phyloP scores from a whole-genome alignment of 2,113 vertebrate species.

The Myodes glareolus region DNA sequence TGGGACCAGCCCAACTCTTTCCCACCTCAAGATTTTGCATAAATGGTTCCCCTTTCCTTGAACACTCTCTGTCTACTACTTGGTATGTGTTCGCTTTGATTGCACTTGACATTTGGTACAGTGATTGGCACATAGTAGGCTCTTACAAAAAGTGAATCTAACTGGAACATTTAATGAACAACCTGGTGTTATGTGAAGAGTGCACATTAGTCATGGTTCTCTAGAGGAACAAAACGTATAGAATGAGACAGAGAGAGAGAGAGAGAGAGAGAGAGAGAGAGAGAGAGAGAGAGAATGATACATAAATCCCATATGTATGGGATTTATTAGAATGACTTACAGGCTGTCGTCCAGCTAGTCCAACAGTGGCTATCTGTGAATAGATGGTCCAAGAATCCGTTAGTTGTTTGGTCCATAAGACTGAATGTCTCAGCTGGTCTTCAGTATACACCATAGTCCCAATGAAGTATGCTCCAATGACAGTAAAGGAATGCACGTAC shows the following conservation, averaged over 20 bases:
- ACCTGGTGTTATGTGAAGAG: background rate
- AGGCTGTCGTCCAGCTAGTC: background rate
- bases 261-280: background rate
- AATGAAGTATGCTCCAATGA: background rate
- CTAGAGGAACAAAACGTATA: background rate
- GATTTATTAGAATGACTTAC: background rate
- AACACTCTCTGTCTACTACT: background rate
- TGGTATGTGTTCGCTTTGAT: conserved; percentile 14
- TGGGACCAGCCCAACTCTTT: conserved; percentile 40
- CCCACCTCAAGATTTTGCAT: conserved; percentile 35
- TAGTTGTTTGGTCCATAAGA: background rate
- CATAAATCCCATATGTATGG: background rate
- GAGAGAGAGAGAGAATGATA: background rate
- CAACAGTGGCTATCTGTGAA: background rate
- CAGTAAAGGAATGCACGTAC: background rate
- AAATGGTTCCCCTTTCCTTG: conserved; percentile 53
- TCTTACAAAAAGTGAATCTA: conserved; percentile 31
- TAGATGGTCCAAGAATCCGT: background rate
- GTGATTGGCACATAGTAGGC: background rate
- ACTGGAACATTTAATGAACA: conserved; percentile 1
- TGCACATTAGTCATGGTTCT: background rate
- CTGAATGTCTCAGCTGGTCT: background rate
- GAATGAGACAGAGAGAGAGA: background rate
- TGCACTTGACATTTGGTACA: conserved; percentile 22
- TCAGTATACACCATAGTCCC: background rate